Base-by-base conservation (phyloP, 2,113 vertebrate genomes). In the Gymnorhina tibicen region DNA sequence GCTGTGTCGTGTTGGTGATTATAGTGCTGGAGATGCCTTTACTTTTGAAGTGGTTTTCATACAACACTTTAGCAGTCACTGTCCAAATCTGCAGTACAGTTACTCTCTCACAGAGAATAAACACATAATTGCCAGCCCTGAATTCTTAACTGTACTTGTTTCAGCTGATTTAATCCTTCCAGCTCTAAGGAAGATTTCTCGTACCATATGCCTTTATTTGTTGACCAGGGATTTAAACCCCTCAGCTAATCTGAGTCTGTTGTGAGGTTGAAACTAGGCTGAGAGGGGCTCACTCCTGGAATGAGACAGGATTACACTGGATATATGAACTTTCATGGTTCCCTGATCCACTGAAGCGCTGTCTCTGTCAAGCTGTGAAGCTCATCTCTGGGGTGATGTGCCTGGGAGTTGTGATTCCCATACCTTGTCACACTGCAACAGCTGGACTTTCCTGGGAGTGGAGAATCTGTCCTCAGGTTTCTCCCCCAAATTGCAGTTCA, bases 151-250 rank as follows among this genome's bases (percentile, higher is more conserved):
- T 67, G 3, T 35, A 8, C 47, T 56, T 46, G 13, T 77, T 93
- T 69, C 79, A 88, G 37, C 42, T 83, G 41, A 83, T 85, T 90
- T 94, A 94, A 94, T 85, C 41, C 32, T 46, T 55, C n/a, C 17
- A 90, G 28, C 82, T 73, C n/a, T 23, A 39, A 93, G 80, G 55
- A 93, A 94, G 83, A 67, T 89, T 90, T 74, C 56, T 86, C 39
- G 49, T 93, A 56, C 95, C 96, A 90, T 94, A 91, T 93, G 91
- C 73, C n/a, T 95, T 75, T 76, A 75, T 95, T 94, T 95, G 58
- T 67, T 41, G 35, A 50, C 24, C 28, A 58, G 69, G 58, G 49
- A 87, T 84, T 87, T 92, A 90, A 94, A 84, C 32, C 88, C 50
- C 69, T 81, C n/a, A n/a, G 73, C 44, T 93, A 84, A 88, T 86